Base-by-base conservation (phyloP, 23 tunicate species). In the Botrylloides violaceus region DNA sequence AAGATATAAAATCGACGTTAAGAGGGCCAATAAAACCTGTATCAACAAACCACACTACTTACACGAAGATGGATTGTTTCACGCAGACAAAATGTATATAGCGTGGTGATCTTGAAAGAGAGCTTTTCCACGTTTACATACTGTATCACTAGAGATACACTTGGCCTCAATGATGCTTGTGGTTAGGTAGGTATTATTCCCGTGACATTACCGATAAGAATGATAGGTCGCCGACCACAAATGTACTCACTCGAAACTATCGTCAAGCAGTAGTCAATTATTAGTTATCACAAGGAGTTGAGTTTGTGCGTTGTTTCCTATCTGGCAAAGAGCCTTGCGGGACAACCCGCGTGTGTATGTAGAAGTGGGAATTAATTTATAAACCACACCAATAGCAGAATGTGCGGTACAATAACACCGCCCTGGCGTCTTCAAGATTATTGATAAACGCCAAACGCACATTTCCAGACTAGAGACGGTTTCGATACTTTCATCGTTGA, bases 121-220 rank as follows among this genome's bases (percentile, higher is more conserved):
- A 15, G 12, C 53, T 15, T 43, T 15, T 43, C 53, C 53, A 43
- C 15, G 15, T 43, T 7, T n/a, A n/a, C n/a, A n/a, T n/a, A n/a
- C n/a, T n/a, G n/a, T n/a, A 43, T 15, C 53, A 43, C 53, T 9
- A 43, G 53, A 43, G 53, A 15, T 43, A 43, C 53, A 43, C 53
- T 43, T 43, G 53, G 53, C 53, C 53, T 43, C 53, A 43, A 43
- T 43, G 53, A 15, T 43, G 53, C 53, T 43, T 43, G 53, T 43
- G 53, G 15, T 15, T 43, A 15, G 53, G 53, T 7, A 43, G 53
- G 12, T 43, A 43, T 43, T 43, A 43, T 43, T 9, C 53, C 12
- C 12, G 53, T 43, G 53, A 43, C 53, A 43, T 43, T 9, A 7
- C 53, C 12, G 53, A 9, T 7, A 43, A 43, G 53, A 43, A 43